Evolutionary conservation across 2,797 vertebrate genomes (phyloP).

Genomic region (Trachops cirrhosus): DNA sequence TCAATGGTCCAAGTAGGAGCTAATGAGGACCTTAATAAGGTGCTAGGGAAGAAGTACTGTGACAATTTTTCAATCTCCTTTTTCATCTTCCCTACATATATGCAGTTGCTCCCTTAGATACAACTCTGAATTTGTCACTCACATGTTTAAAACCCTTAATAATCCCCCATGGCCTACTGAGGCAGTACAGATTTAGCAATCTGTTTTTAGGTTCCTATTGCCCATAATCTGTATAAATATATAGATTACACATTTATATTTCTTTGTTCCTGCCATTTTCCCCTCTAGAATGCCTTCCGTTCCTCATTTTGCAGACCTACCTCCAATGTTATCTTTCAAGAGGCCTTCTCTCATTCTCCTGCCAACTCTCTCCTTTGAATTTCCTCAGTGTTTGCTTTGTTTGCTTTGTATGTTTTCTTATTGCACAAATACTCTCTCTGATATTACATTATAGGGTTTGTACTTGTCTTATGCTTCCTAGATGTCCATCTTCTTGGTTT

Average conservation of each 20-base stretch:
- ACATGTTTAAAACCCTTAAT: neutral
- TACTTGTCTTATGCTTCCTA: neutral
- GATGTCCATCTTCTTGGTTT: neutral
- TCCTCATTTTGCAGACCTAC: neutral
- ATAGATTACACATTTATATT: neutral
- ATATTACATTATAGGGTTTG: neutral
- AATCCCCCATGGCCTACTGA: neutral
- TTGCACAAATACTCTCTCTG: neutral
- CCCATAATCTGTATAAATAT: neutral
- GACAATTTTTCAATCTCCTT: neutral
- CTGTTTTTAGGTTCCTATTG: neutral
- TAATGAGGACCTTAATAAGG: neutral
- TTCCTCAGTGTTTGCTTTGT: neutral
- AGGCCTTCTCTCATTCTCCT: neutral
- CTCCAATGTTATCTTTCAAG: neutral
- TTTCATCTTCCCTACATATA: neutral
- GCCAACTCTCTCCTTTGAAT: neutral
- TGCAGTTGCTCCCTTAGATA: neutral
- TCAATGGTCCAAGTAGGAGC: neutral
- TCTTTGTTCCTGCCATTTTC: neutral
- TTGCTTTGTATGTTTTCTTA: neutral
- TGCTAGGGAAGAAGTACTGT: neutral
- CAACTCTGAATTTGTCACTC: neutral
- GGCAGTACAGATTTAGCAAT: neutral
- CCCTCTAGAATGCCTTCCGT: neutral